Evolutionary conservation across 2,888 invertebrate genomes (phyloP).

Genomic region (Coremacera marginata): DNA sequence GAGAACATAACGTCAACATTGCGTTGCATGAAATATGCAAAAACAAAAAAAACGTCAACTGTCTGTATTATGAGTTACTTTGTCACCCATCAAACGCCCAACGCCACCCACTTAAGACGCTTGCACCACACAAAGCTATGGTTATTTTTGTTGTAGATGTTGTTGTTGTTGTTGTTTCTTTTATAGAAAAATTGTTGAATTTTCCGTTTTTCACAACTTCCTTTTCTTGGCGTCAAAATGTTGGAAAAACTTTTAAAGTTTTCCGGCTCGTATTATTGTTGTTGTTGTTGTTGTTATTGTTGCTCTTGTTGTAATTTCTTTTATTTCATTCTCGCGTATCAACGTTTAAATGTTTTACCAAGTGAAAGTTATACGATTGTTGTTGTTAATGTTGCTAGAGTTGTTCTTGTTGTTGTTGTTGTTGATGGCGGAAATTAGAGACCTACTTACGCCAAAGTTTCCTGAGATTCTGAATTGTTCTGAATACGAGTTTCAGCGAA

Average conservation of each 20-base stretch:
- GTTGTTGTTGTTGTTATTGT: conserved; percentile 28
- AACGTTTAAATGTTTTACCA: conserved; percentile 28
- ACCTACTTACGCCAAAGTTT: conserved; percentile 34
- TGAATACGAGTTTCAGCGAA: conserved; percentile 13
- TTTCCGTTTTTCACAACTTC: conserved; percentile 12
- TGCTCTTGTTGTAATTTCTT: conserved; percentile 25
- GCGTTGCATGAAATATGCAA: no score
- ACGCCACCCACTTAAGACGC: not conserved
- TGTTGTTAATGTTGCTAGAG: conserved; percentile 27
- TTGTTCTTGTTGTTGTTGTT: conserved; percentile 26
- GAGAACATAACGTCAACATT: no score
- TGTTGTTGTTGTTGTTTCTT: conserved; percentile 16
- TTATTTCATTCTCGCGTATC: conserved; percentile 29
- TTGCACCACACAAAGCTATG: not conserved
- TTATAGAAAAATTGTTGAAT: conserved; percentile 12
- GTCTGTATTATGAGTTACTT: not conserved
- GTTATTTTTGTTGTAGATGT: conserved; percentile 22
- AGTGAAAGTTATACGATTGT: conserved; percentile 28
- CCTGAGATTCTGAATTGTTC: conserved; percentile 10
- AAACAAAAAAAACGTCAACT: not conserved
- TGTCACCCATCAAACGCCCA: not conserved
- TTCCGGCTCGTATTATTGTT: conserved; percentile 15
- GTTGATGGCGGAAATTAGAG: conserved; percentile 35
- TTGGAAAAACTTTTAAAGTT: conserved; percentile 28
- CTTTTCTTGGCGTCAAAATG: conserved; percentile 29